Evolutionary conservation across 2,113 vertebrate genomes (phyloP).

Genomic region (Gymnocephalus cernua): DNA sequence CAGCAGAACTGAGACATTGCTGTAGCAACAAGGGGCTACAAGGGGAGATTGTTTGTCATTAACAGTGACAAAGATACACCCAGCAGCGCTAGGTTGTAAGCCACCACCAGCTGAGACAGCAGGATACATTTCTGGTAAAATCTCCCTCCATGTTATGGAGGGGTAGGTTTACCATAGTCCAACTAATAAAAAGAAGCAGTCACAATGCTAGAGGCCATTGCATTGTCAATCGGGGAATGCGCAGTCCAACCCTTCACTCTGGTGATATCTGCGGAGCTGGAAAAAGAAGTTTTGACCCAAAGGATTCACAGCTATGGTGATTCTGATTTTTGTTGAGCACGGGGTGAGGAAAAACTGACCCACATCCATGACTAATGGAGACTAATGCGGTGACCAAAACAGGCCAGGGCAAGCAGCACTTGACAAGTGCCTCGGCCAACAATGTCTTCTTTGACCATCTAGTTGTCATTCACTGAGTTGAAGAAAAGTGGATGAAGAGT

Average conservation of each 20-base stretch:
- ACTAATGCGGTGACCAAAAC: constrained; percentile 36
- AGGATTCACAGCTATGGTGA: constrained; percentile 3
- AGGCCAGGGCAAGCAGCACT: constrained; percentile 15
- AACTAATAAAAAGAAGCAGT: constrained; percentile 28
- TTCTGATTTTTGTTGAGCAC: constrained; percentile 2
- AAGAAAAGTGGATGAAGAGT: constrained; percentile 39
- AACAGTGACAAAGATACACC: constrained; percentile 47
- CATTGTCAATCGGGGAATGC: constrained; percentile 20
- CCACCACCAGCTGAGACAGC: constrained; percentile 22
- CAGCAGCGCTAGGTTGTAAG: constrained; percentile 25
- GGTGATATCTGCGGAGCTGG: constrained; percentile 23
- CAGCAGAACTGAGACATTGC: constrained; percentile 9
- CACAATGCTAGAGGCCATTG: constrained; percentile 30
- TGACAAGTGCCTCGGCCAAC: constrained; percentile 4
- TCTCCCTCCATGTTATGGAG: neutral
- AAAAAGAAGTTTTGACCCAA: constrained; percentile 41
- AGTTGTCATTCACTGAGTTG: neutral
- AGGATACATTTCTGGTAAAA: constrained; percentile 19
- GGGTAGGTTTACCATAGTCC: constrained; percentile 23
- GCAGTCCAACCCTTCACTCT: constrained; percentile 8
- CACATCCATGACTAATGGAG: constrained; percentile 14
- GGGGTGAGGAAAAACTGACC: constrained; percentile 29
- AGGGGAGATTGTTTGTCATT: constrained; percentile 46
- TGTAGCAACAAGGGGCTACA: neutral
- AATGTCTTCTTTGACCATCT: constrained; percentile 16